Percentiles rank a stretch among this genome's conserved stretches.
These are phyloP conservation scores for Ciconia boyciana DNA, from an alignment of 2,113 vertebrate genomes.

Conservation along the genomic window DNA sequence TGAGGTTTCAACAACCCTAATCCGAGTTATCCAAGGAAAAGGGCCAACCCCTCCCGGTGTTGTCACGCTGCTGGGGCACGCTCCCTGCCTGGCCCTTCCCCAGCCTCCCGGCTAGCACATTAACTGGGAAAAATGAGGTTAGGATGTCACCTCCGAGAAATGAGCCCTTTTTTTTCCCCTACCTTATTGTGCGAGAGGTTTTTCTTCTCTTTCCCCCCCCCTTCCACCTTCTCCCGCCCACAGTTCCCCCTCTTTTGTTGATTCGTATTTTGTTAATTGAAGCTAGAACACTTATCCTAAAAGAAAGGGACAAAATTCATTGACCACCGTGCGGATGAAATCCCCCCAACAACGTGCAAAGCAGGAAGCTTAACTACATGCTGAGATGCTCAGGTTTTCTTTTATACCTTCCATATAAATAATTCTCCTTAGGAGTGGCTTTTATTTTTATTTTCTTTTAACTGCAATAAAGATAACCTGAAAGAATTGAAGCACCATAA, in stretches of 20 bases:
- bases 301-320: not conserved
- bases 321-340: not conserved
- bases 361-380: not conserved
- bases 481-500: not conserved
- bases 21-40: constrained; percentile 25
- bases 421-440: not conserved
- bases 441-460: not conserved
- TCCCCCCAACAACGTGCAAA: not conserved
- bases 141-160: not conserved
- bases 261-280: not conserved
- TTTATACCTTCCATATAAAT: not conserved
- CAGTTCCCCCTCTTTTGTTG: not conserved
- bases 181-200: not conserved
- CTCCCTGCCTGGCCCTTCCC: not conserved
- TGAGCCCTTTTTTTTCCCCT: accelerated
- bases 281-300: not conserved
- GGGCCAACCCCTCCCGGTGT: not conserved
- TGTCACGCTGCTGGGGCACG: not conserved
- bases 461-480: not conserved
- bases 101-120: not conserved
- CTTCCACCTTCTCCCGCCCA: not conserved
- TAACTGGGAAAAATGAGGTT: not conserved
- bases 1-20: constrained; percentile 56
- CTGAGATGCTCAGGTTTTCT: not conserved
- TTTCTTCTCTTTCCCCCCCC: not conserved